phyloP scores from a whole-genome alignment of 1,140 invertebrate species.

The Euglossa dilemma region DNA sequence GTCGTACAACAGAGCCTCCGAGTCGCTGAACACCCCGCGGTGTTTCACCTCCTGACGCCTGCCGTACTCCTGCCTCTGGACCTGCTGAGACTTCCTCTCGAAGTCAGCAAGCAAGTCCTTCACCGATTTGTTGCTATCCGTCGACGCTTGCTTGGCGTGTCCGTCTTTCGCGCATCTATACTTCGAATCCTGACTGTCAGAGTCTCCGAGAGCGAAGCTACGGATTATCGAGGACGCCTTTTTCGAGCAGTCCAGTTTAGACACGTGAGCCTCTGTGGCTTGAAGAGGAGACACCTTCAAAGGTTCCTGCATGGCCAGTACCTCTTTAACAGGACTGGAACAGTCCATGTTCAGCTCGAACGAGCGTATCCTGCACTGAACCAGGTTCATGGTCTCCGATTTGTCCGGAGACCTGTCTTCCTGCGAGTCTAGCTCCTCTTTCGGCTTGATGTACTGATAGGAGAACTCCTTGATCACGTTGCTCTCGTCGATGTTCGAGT shows the following conservation, averaged over 20 bases:
- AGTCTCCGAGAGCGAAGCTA: conserved; percentile 65
- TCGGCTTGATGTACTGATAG: conserved; percentile 80
- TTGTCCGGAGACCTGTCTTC: not conserved
- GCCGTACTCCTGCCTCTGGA: conserved; percentile 70
- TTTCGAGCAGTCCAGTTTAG: conserved; percentile 71
- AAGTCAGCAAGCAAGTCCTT: conserved; percentile 83
- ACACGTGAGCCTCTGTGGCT: conserved; percentile 81
- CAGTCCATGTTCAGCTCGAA: conserved; percentile 76
- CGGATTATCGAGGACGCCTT: conserved; percentile 59
- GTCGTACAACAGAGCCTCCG: conserved; percentile 82
- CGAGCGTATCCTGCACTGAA: conserved; percentile 82
- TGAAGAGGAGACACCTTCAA: conserved; percentile 79
- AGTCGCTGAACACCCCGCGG: conserved; percentile 82
- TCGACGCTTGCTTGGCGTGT: conserved; percentile 56
- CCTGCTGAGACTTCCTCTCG: conserved; percentile 81
- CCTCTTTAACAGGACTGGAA: conserved; percentile 66
- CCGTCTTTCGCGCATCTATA: conserved; percentile 16
- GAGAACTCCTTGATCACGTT: conserved; percentile 81
- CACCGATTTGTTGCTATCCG: conserved; percentile 80
- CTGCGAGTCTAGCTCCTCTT: conserved; percentile 58
- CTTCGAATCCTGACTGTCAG: conserved; percentile 35
- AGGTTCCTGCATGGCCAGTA: conserved; percentile 80
- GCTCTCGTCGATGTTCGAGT: conserved; percentile 78
- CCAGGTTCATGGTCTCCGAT: conserved; percentile 77
- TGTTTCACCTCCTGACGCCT: conserved; percentile 72